Percentiles rank a stretch among this genome's conserved stretches.
Evolutionary conservation across 2,797 vertebrate genomes (phyloP).

Genomic region (Eidolon dupreanum): DNA sequence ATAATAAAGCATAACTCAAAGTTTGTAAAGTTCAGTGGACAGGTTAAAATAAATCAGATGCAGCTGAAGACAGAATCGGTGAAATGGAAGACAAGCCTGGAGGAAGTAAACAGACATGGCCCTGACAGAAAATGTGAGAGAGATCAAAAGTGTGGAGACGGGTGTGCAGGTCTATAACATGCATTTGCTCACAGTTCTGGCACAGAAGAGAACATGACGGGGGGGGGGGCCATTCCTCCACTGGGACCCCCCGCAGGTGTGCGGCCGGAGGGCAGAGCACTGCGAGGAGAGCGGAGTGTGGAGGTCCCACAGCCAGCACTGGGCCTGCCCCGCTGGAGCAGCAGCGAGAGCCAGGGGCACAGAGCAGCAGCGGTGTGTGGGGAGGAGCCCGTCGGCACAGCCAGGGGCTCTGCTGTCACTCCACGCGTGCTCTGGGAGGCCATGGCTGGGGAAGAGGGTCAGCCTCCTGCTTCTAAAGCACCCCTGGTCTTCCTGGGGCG

Average conservation of each 20-base stretch:
- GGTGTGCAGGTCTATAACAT: accelerated
- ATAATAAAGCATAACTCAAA: too few species aligned
- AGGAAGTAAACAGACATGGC: accelerated
- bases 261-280: not conserved
- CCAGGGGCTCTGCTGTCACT: not conserved
- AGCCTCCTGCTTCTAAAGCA: not conserved
- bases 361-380: too few species aligned
- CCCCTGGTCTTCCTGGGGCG: not conserved
- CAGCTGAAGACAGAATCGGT: not conserved
- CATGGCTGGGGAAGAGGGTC: not conserved
- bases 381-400: not conserved
- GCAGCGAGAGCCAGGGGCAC: too few species aligned
- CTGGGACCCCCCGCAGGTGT: accelerated
- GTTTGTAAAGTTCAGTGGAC: not conserved
- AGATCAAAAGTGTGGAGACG: not conserved
- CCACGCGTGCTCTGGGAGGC: accelerated
- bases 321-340: too few species aligned
- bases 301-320: not conserved
- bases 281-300: not conserved
- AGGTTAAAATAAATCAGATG: not conserved
- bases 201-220: not conserved
- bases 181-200: not conserved
- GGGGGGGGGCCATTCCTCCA: not conserved
- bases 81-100: not conserved
- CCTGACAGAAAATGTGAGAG: too few species aligned